These are phyloP conservation scores for Caenorhabditis latens DNA, from an alignment of 1,140 invertebrate species.

Conservation along the genomic window DNA sequence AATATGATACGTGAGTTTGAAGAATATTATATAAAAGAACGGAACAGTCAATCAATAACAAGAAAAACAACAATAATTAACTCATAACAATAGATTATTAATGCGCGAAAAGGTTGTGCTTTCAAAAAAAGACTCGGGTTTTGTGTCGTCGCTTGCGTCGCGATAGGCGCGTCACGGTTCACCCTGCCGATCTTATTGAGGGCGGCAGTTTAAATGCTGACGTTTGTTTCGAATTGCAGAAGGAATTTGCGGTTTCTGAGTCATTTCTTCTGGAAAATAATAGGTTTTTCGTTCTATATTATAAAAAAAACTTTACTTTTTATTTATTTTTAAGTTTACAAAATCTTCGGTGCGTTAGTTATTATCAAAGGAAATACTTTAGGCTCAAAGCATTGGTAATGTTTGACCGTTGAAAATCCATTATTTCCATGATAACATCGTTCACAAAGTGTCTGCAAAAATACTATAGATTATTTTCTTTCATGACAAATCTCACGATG, in stretches of 20 bases:
- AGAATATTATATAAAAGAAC: not conserved
- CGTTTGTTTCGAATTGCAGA: not conserved
- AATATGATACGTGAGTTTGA: not conserved
- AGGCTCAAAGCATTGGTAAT: no score
- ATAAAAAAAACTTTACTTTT: not conserved
- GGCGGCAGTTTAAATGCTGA: not conserved
- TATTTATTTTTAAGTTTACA: no score
- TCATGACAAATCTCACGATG: not conserved
- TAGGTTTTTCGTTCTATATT: not conserved
- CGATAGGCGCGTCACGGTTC: not conserved
- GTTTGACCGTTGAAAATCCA: not conserved
- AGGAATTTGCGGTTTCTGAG: not conserved
- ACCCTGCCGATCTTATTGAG: not conserved
- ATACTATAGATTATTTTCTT: not conserved
- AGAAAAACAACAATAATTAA: not conserved
- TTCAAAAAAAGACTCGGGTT: not conserved
- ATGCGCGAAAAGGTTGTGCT: conserved; percentile 7
- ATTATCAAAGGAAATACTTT: no score
- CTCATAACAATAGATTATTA: not conserved
- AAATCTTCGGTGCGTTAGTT: not conserved
- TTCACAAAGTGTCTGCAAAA: conserved; percentile 3
- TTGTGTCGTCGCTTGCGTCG: not conserved
- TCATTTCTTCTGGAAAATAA: not conserved
- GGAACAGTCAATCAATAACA: not conserved
- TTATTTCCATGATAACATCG: no score